A percentile compares a stretch with the other conserved stretches of the same genome.
These are phyloP conservation scores for Phortica variegata DNA, from an alignment of 1,140 invertebrate species.

Conservation along the genomic window DNA sequence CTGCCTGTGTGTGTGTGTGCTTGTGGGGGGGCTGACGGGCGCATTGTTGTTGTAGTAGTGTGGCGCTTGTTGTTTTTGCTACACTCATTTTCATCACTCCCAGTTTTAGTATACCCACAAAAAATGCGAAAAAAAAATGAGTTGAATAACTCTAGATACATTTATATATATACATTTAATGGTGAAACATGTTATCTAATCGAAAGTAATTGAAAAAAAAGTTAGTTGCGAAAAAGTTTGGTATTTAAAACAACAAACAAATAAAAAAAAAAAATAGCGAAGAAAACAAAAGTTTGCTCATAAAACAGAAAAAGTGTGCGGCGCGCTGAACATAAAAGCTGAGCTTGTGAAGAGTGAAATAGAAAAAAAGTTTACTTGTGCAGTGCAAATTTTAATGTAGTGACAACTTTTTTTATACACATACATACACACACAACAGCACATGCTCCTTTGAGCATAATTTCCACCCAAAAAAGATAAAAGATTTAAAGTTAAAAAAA, in stretches of 20 bases:
- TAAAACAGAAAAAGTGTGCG: no score
- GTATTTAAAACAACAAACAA: no score
- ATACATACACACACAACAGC: no score
- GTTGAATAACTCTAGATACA: no score
- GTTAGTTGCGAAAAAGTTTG: no score
- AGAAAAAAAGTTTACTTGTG: not conserved
- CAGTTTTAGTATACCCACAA: conserved; percentile 26
- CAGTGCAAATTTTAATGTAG: no score
- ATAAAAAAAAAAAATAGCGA: no score
- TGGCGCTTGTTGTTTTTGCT: conserved; percentile 14
- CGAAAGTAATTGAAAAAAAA: no score
- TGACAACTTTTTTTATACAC: no score
- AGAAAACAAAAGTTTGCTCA: no score
- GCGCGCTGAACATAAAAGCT: no score
- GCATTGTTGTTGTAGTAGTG: conserved; percentile 2
- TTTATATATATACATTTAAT: conserved; percentile 8
- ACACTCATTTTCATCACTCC: conserved; percentile 16
- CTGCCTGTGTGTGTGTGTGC: conserved; percentile 1
- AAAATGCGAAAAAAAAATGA: conserved; percentile 9
- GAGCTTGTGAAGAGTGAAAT: not conserved
- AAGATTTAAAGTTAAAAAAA: not conserved
- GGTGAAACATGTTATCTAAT: conserved; percentile 10
- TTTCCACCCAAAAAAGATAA: not conserved
- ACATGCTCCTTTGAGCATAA: no score
- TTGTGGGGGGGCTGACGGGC: not conserved